Base-by-base conservation (phyloP, 2,888 invertebrate species). In the Muschampia plurimacula region DNA sequence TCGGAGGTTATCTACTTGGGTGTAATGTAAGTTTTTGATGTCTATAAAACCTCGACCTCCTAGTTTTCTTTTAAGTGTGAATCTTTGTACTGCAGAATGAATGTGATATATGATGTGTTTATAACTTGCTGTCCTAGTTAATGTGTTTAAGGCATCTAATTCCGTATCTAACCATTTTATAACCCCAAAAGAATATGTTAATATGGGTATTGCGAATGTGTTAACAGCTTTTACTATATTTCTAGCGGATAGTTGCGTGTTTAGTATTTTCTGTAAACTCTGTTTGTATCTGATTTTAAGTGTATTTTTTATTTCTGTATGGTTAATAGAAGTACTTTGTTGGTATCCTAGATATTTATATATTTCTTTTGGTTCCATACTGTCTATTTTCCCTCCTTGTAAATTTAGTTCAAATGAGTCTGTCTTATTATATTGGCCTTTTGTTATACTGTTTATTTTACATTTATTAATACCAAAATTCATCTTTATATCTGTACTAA, bases 381-480 rank as follows among this genome's bases (percentile, higher is more conserved):
- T 32, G 10, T 60, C 15, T 46, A 60, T 60, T 46, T 13, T 67
- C 15, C 62, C 52, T 12, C n/a, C 22, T 44, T 57, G 41, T 57
- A 6, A 6, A 44, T 55, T 9, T 62, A 63, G 8, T 36, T n/a
- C 36, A 62, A 52, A 44, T 63, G 55, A 9, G 0, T 67, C 67
- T 22, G 63, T 57, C n/a, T 52, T 15, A 41, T 55, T 32, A 64
- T 62, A 32, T 49, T 66, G 55, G 15, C 65, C 69, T 55, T 52
- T 73, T 41, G 28, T 66, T 2, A 75, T 72, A 39, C 69, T 70
- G 49, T 65, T 72, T 15, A 74, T 74, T 69, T 73, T 74, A 55
- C 75, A 74, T 67, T 76, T 74, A 52, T 74, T 65, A 10, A 69
- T 71, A 36, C 76, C 73, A 66, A 75, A 75, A 49, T 46, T 22